phyloP scores from a whole-genome alignment of 2,797 vertebrate species.

The Gymnodraco acuticeps region DNA sequence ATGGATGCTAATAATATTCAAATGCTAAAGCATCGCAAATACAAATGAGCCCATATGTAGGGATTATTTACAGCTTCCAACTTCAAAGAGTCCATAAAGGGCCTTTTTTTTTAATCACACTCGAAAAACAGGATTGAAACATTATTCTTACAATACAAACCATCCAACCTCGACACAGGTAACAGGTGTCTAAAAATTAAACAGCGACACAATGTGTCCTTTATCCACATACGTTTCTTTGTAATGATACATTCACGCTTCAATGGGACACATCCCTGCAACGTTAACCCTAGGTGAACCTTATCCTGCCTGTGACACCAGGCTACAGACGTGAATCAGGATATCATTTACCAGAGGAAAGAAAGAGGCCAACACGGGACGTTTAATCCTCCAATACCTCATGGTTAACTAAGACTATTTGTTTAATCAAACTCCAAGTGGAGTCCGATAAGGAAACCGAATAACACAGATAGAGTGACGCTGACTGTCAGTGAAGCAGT shows the following conservation, averaged over 20 bases:
- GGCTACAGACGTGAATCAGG: constrained; percentile 22
- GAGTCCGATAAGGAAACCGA: constrained; percentile 47
- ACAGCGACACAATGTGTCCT: neutral
- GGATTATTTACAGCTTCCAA: constrained; percentile 22
- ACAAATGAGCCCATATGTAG: neutral
- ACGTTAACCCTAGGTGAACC: constrained; percentile 44
- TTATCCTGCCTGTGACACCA: constrained; percentile 26
- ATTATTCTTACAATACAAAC: neutral
- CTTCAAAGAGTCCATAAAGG: neutral
- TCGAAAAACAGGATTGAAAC: constrained; percentile 9
- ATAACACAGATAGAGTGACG: constrained; percentile 32
- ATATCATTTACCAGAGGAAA: constrained; percentile 25
- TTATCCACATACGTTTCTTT: neutral
- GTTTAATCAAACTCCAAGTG: constrained; percentile 56
- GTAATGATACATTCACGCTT: constrained; percentile 17
- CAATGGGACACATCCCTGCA: constrained; percentile 19
- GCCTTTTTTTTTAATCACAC: constrained; percentile 6
- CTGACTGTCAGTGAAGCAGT: constrained; percentile 27
- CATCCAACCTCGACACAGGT: neutral
- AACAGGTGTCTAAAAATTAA: neutral
- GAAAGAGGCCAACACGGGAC: constrained; percentile 23
- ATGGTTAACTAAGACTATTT: constrained; percentile 45
- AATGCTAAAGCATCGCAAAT: constrained; percentile 2
- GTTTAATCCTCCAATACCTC: constrained; percentile 47
- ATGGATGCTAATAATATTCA: constrained; percentile 25